Evolutionary conservation across 2,113 vertebrate species (phyloP).

Genomic region (Eulacestoma nigropectus): DNA sequence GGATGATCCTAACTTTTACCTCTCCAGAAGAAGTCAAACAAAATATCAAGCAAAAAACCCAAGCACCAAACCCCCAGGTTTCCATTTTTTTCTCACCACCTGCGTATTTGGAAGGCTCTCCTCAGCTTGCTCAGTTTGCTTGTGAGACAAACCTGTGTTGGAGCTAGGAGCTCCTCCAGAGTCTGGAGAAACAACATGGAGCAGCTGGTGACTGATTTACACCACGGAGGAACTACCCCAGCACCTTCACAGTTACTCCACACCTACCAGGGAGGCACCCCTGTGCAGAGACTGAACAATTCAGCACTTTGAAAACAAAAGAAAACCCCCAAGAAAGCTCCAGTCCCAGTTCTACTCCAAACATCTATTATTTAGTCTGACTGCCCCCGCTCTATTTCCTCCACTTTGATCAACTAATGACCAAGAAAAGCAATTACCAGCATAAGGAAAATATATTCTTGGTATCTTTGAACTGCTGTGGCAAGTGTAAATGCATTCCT

Average conservation of each 20-base stretch:
- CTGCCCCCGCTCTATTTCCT: neutral
- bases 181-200: fast-evolving
- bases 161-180: neutral
- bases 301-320: neutral
- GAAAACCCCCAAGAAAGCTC: neutral
- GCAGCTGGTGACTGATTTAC: neutral
- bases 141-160: neutral
- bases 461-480: neutral
- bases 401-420: neutral
- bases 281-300: neutral
- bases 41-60: neutral
- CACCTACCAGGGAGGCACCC: neutral
- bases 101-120: neutral
- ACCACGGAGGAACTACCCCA: fast-evolving
- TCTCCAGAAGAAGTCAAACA: neutral
- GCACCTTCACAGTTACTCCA: neutral
- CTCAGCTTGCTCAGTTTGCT: neutral
- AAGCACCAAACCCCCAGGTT: neutral
- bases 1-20: neutral
- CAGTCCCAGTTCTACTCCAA: neutral
- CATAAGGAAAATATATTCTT: neutral
- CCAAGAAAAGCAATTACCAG: conserved; percentile 43
- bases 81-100: neutral
- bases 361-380: neutral
- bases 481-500: neutral